Evolutionary conservation across 2,888 invertebrate species (phyloP).

Genomic region (Tipula unca): DNA sequence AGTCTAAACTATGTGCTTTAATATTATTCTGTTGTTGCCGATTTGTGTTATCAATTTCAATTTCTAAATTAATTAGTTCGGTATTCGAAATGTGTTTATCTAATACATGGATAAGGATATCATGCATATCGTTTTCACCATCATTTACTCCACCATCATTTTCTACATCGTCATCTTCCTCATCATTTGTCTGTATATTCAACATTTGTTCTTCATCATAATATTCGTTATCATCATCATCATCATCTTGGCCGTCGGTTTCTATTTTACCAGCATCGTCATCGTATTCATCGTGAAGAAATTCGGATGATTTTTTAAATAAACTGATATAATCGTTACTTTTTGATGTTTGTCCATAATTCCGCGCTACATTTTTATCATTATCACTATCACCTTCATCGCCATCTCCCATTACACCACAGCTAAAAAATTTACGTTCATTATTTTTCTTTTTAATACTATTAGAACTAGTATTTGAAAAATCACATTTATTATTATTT

Average conservation of each 20-base stretch:
- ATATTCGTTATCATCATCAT: not conserved
- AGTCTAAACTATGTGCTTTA: conserved; percentile 15
- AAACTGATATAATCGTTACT: conserved; percentile 15
- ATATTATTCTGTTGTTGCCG: not conserved
- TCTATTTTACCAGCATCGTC: not conserved
- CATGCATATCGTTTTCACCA: not conserved
- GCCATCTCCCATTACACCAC: not conserved
- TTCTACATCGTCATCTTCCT: not conserved
- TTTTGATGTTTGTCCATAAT: not conserved
- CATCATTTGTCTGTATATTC: not conserved
- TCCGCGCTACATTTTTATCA: not conserved
- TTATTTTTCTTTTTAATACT: not conserved
- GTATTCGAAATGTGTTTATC: not conserved
- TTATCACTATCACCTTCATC: not conserved
- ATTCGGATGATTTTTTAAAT: not conserved
- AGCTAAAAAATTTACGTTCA: conserved; percentile 9
- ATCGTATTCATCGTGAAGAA: not conserved
- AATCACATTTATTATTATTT: not conserved
- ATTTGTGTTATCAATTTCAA: conserved; percentile 20
- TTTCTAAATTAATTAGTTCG: conserved; percentile 26
- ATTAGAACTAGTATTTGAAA: not conserved
- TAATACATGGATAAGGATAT: not conserved
- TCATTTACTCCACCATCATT: not conserved
- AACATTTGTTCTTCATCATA: not conserved
- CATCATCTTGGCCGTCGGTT: not conserved